A percentile compares a stretch with the other conserved stretches of the same genome.
phyloP scores from a whole-genome alignment of 2,797 vertebrate genomes.

The Salmo trutta region DNA sequence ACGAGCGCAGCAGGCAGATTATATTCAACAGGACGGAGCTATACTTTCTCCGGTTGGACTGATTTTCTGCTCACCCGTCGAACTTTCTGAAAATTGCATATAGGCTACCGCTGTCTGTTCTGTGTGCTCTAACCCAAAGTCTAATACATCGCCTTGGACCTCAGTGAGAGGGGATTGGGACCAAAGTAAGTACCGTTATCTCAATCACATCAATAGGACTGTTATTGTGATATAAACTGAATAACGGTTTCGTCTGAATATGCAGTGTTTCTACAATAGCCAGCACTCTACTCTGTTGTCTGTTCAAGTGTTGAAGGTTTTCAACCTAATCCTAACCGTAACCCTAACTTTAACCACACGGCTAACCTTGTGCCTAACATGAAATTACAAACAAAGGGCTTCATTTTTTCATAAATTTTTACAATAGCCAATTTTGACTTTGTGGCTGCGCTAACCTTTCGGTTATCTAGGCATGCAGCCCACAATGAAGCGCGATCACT shows the following conservation, averaged over 20 bases:
- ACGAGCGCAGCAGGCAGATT: constrained; percentile 16
- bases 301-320: not conserved
- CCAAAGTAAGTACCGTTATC: constrained; percentile 66
- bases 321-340: too few relatives aligned
- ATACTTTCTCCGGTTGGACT: constrained; percentile 20
- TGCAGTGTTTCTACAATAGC: not conserved
- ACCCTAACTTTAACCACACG: too few relatives aligned
- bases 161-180: constrained; percentile 9
- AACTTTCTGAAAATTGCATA: not conserved
- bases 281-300: not conserved
- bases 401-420: too few relatives aligned
- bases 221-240: not conserved
- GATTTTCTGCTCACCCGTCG: constrained; percentile 13
- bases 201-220: constrained; percentile 26
- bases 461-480: not conserved
- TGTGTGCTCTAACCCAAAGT: not conserved
- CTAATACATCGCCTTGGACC: not conserved
- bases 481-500: not conserved
- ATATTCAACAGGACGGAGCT: constrained; percentile 48
- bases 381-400: too few relatives aligned
- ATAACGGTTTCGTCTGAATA: not conserved
- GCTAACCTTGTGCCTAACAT: too few relatives aligned
- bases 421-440: too few relatives aligned
- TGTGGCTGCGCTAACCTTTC: too few relatives aligned
- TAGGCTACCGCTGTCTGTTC: not conserved